A percentile compares a stretch with the other conserved stretches of the same genome.
phyloP scores from a whole-genome alignment of 2,888 invertebrate species.

The Hemicrepidius hirtus region DNA sequence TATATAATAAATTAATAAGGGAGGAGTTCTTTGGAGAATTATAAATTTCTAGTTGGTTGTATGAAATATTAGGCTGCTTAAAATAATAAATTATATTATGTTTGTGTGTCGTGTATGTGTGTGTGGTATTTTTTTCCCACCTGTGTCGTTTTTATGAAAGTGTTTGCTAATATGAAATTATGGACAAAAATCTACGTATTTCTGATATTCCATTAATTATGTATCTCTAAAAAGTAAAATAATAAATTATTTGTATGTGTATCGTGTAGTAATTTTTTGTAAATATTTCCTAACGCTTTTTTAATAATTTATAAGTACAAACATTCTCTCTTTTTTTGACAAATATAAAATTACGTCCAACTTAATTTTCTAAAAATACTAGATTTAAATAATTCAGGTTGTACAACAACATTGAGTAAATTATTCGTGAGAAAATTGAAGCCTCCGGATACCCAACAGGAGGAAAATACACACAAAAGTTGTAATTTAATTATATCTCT shows the following conservation, averaged over 20 bases:
- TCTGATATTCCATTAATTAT: no score
- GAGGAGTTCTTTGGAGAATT: neutral
- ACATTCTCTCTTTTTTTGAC: no score
- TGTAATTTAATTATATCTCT: constrained; percentile 30
- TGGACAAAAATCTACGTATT: no score
- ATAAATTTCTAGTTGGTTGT: neutral
- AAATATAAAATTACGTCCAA: no score
- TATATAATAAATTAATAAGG: constrained; percentile 8
- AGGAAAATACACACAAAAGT: constrained; percentile 22
- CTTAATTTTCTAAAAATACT: neutral
- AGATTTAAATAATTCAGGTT: neutral
- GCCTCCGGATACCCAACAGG: neutral
- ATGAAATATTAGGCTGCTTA: neutral
- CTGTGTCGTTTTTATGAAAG: neutral
- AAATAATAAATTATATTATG: neutral
- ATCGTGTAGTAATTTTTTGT: no score
- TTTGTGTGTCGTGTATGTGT: neutral
- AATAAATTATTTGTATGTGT: no score
- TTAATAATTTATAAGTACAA: no score
- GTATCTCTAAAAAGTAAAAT: no score
- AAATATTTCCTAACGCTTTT: no score
- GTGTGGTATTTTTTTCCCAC: neutral
- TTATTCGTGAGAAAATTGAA: constrained; percentile 14
- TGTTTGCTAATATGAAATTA: no score
- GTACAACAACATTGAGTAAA: no score